Percentiles rank a stretch among this genome's conserved stretches.
Evolutionary conservation across 2,888 invertebrate species (phyloP).

Genomic region (Eristalis intricaria): DNA sequence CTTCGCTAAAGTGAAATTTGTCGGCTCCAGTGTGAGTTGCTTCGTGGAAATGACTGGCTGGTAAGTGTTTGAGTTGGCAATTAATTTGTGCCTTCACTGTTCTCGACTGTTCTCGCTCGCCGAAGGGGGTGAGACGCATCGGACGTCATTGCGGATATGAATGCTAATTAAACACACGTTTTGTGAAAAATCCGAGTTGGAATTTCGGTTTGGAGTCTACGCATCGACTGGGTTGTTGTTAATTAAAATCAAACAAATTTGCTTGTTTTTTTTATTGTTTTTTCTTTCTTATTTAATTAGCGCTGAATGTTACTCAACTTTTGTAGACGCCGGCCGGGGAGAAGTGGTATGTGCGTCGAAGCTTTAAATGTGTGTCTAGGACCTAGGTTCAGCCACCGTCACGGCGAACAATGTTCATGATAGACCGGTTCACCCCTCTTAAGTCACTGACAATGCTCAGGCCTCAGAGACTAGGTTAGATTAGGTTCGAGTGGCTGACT

Average conservation of each 20-base stretch:
- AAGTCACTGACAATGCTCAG: no score
- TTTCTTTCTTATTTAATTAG: no score
- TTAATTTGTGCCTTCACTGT: neutral
- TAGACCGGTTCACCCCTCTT: no score
- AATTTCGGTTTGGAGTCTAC: neutral
- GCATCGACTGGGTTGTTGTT: neutral
- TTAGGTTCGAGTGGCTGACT: no score
- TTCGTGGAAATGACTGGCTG: neutral
- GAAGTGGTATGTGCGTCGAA: no score
- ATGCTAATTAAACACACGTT: neutral
- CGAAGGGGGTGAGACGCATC: neutral
- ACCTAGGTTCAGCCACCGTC: no score
- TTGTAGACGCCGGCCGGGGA: no score
- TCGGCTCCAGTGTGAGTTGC: neutral
- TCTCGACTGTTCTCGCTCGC: neutral
- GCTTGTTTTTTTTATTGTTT: neutral
- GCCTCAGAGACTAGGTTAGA: no score
- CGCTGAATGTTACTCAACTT: no score
- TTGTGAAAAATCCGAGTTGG: neutral
- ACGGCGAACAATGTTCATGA: no score
- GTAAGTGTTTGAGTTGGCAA: neutral
- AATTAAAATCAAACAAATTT: neutral
- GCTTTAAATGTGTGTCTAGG: no score
- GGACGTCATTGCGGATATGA: neutral
- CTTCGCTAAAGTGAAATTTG: neutral